These are phyloP conservation scores for Coremacera marginata DNA, from an alignment of 2,888 invertebrate species.

Conservation along the genomic window DNA sequence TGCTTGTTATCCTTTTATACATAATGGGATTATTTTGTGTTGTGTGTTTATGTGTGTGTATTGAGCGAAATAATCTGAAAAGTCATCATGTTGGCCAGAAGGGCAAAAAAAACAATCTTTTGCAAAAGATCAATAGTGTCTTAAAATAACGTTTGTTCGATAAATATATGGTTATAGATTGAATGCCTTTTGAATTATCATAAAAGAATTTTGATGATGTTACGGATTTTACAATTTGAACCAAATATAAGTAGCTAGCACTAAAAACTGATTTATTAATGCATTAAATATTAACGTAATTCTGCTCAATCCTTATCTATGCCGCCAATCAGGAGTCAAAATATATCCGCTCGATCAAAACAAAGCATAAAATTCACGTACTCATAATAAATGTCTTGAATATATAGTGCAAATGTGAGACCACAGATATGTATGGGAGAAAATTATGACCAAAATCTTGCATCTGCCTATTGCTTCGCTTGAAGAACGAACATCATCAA, in stretches of 20 bases:
- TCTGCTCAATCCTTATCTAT: not conserved
- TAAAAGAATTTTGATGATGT: no score
- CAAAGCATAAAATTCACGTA: constrained; percentile 8
- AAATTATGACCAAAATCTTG: not conserved
- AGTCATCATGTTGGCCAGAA: not conserved
- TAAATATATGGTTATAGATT: no score
- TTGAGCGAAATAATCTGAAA: not conserved
- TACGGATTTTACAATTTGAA: no score
- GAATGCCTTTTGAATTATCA: no score
- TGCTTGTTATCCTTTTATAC: not conserved
- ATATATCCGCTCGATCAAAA: constrained; percentile 3
- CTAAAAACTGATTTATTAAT: no score
- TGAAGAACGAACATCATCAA: not conserved
- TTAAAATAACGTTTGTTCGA: not conserved
- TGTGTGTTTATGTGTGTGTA: not conserved
- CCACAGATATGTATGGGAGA: not conserved
- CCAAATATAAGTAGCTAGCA: no score
- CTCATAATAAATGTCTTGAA: constrained; percentile 16
- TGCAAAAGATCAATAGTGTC: no score
- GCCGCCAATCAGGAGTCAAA: constrained; percentile 5
- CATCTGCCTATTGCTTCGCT: constrained; percentile 10
- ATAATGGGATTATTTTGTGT: not conserved
- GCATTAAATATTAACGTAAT: not conserved
- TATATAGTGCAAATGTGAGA: not conserved
- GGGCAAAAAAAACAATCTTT: not conserved